Evolutionary conservation across 2,797 vertebrate genomes (phyloP).

Genomic region (Falco biarmicus): DNA sequence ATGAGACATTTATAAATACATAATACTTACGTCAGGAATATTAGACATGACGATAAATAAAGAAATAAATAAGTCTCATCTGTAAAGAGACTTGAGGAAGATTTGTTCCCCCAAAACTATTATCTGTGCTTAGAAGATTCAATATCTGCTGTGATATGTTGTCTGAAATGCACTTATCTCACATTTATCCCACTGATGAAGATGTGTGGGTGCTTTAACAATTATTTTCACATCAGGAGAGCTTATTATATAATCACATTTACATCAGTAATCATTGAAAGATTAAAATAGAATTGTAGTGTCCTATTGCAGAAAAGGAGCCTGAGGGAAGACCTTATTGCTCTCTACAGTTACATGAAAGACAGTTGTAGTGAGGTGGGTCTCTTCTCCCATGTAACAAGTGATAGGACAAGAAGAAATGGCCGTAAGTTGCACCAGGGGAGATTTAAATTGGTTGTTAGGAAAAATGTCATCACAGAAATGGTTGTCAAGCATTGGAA

Average conservation of each 20-base stretch:
- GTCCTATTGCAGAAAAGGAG: neutral
- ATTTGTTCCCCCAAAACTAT: neutral
- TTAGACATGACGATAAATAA: neutral
- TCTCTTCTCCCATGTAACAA: neutral
- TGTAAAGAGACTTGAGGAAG: neutral
- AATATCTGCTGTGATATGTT: neutral
- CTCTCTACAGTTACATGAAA: neutral
- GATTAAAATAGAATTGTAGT: conserved; percentile 39
- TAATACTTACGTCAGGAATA: neutral
- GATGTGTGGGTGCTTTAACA: neutral
- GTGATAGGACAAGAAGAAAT: neutral
- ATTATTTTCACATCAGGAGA: conserved; percentile 28
- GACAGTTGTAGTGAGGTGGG: accelerated
- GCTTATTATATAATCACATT: conserved; percentile 22
- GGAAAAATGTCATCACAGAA: neutral
- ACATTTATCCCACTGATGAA: conserved; percentile 41
- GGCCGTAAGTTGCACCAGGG: neutral
- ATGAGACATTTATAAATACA: neutral
- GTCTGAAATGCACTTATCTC: neutral
- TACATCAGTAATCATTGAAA: neutral
- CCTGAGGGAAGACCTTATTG: neutral
- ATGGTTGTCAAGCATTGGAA: neutral
- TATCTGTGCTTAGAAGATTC: neutral
- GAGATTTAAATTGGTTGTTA: neutral
- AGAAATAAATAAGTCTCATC: neutral